Evolutionary conservation across 1,140 invertebrate genomes (phyloP), one percentile per base, ranked within the genome.

Genomic region (Euborellia annulipes): DNA sequence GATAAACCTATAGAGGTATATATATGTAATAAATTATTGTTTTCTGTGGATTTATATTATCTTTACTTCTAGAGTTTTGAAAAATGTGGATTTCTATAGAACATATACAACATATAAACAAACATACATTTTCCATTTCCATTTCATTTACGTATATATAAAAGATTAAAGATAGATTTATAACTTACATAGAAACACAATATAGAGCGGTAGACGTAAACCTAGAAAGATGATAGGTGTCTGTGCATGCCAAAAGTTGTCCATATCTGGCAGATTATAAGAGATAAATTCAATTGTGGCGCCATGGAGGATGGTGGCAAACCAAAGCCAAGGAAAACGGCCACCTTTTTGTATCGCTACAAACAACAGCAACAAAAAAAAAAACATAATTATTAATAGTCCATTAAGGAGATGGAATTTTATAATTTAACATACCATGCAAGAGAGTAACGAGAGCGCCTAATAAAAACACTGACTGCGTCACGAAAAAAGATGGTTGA

Each of bases 161-260:
- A n/a, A n/a, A n/a, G n/a, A n/a, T n/a, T n/a, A n/a, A n/a, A n/a
- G n/a, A n/a, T n/a, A n/a, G n/a, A 27, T 6, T 21, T 48, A 49
- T 52, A 58, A 73, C 77, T 73, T 70, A 84, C 81, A 85, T 11
- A 84, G 52, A 18, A 79, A 61, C 13, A 80, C 67, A 37, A 85
- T 80, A 51, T 84, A 76, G 0, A 84, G 52, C 2, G 82, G 81
- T 19, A 82, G 57, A 42, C 82, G 61, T 22, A 68, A 60, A 16
- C 79, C 79, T 6, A 83, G 59, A 17, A 85, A 68, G 49, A 80
- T 76, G 8, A 84, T 60, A 2, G 78, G 75, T 1, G 77, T 76
- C 62, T 82, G 78, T 7, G 78, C 74, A 59, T 83, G 79, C 81
- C 82, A 85, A 58, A 83, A 84, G 58, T 81, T 84, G 56, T 85